phyloP scores from a whole-genome alignment of 2,797 vertebrate genomes.

The Melanotaenia parkinsoni region DNA sequence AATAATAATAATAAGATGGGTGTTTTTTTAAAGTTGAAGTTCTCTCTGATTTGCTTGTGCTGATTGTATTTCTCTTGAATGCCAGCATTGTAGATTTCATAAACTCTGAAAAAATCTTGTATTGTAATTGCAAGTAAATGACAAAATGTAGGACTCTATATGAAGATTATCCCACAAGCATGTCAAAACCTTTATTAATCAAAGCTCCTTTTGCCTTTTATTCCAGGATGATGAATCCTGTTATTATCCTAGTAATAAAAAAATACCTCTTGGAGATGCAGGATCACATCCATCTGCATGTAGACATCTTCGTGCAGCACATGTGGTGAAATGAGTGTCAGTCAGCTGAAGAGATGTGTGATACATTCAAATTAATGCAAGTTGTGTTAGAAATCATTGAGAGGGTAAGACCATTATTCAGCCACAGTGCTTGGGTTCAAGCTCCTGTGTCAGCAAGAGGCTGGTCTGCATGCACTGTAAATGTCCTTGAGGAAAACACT shows the following conservation, averaged over 20 bases:
- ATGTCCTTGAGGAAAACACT: conserved; percentile 41
- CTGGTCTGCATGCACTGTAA: neutral
- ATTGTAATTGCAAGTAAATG: neutral
- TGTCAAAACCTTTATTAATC: neutral
- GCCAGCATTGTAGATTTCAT: neutral
- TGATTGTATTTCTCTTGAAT: too few species aligned
- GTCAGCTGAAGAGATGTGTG: conserved; percentile 10
- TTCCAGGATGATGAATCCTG: neutral
- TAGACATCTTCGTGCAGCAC: conserved; percentile 1
- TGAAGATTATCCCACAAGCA: neutral
- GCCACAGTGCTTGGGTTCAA: conserved; percentile 16
- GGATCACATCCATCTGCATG: neutral
- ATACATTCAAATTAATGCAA: conserved; percentile 41
- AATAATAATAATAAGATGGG: too few species aligned
- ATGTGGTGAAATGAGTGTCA: conserved; percentile 16
- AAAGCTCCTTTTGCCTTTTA: neutral
- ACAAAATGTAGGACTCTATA: neutral
- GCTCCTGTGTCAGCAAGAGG: conserved; percentile 30
- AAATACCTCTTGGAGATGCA: neutral
- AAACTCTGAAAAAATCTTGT: neutral
- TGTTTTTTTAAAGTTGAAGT: neutral
- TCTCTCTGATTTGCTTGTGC: neutral
- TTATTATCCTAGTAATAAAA: too few species aligned
- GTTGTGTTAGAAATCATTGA: conserved; percentile 16
- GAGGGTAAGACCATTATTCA: conserved; percentile 19